phyloP scores from a whole-genome alignment of 2,888 invertebrate genomes.

The Lasioglossum villosulum region DNA sequence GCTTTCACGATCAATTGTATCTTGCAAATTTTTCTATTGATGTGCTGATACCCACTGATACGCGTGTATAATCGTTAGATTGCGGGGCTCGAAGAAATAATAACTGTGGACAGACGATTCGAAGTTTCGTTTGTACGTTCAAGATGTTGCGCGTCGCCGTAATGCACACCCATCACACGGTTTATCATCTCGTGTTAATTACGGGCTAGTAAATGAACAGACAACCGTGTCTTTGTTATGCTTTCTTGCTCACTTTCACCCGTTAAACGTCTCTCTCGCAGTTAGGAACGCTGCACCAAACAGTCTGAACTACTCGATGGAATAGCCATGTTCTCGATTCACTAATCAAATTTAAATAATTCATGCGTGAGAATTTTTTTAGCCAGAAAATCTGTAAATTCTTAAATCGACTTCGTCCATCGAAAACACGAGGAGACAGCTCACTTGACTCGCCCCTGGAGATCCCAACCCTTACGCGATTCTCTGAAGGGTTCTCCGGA shows the following conservation, averaged over 20 bases:
- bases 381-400: background rate
- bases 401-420: background rate
- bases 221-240: conserved; percentile 42
- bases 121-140: background rate
- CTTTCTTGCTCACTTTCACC: conserved; percentile 59
- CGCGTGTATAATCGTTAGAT: no score
- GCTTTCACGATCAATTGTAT: no score
- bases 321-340: background rate
- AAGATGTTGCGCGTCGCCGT: background rate
- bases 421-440: background rate
- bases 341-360: background rate
- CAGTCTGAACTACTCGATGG: background rate
- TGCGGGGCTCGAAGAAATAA: no score
- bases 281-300: background rate
- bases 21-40: no score
- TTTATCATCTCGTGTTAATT: conserved; percentile 37
- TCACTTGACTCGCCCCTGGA: background rate
- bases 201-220: conserved; percentile 33
- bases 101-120: no score
- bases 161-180: conserved; percentile 18
- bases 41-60: no score
- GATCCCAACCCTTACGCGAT: background rate
- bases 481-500: background rate
- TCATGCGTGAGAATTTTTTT: background rate
- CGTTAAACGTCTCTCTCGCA: conserved; percentile 27